These are phyloP conservation scores for Aspidiotus destructor DNA, from an alignment of 2,888 invertebrate species.

Conservation along the genomic window DNA sequence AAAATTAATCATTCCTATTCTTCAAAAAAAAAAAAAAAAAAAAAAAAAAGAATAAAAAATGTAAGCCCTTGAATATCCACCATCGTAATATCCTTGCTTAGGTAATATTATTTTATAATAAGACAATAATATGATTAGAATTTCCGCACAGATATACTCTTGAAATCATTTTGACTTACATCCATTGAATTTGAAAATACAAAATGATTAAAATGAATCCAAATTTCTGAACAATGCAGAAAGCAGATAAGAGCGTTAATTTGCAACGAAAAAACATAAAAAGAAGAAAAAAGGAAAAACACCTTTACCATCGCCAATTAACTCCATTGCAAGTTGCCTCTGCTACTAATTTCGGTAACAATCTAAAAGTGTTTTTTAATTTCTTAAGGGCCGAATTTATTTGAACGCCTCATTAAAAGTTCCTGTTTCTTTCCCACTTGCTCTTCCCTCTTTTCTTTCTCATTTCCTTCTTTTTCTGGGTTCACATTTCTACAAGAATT, in stretches of 20 bases:
- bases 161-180: too few species aligned
- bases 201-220: too few species aligned
- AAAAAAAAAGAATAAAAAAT: too few species aligned
- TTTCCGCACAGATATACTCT: too few species aligned
- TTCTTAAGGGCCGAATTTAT: conserved; percentile 24
- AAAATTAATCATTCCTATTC: too few species aligned
- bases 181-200: too few species aligned
- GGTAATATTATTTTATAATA: too few species aligned
- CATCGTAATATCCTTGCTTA: too few species aligned
- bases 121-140: too few species aligned
- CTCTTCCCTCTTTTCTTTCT: conserved; percentile 6
- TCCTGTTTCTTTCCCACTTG: not conserved
- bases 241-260: conserved; percentile 27
- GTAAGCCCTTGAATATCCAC: too few species aligned
- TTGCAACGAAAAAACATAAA: conserved; percentile 6
- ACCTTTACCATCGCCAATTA: conserved; percentile 15
- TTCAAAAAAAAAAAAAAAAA: too few species aligned
- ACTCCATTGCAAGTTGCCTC: conserved; percentile 15
- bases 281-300: not conserved
- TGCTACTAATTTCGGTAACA: conserved; percentile 9
- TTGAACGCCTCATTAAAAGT: conserved; percentile 30
- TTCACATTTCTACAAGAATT: not conserved
- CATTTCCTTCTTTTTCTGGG: not conserved
- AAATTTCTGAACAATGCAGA: conserved; percentile 1
- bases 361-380: conserved; percentile 28